A percentile compares a stretch with the other conserved stretches of the same genome.
Conservation (phyloP, 2,888 invertebrate genomes). For the Yponomeuta evonymella region DNA sequence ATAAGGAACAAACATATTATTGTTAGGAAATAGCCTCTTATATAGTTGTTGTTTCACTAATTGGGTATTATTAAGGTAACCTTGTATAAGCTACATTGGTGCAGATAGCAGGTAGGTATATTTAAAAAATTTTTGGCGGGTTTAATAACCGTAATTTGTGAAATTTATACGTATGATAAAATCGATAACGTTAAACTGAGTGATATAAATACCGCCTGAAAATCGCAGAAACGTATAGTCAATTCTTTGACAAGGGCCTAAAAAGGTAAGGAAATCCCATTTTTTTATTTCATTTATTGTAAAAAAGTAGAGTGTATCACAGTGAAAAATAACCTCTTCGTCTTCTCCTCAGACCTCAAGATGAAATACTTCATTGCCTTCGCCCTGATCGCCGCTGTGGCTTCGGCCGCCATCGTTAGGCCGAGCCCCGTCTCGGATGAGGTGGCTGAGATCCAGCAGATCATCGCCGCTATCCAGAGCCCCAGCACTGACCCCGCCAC, state of each 20-base stretch:
- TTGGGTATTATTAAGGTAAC: too few species aligned
- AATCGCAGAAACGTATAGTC: conserved; percentile 4
- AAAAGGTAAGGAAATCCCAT: background rate
- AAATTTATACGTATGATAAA: background rate
- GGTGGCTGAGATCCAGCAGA: conserved; percentile 34
- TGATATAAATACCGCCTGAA: conserved; percentile 10
- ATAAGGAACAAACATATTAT: too few species aligned
- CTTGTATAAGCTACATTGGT: too few species aligned
- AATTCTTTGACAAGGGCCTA: background rate
- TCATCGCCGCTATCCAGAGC: conserved; percentile 47
- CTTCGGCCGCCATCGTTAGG: conserved; percentile 36
- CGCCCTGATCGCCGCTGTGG: conserved; percentile 48
- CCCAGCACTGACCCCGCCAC: conserved; percentile 48
- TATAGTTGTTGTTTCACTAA: too few species aligned
- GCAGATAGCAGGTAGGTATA: background rate
- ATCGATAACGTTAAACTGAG: background rate
- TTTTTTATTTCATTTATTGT: background rate
- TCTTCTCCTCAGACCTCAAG: conserved; percentile 28
- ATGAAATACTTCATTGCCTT: conserved; percentile 56
- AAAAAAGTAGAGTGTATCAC: background rate
- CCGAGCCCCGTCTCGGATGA: conserved; percentile 27
- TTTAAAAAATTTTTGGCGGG: too few species aligned
- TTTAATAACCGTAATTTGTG: background rate
- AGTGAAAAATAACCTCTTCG: background rate
- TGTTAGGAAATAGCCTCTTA: too few species aligned